phyloP scores from a whole-genome alignment of 2,113 vertebrate species.

The Limanda limanda region DNA sequence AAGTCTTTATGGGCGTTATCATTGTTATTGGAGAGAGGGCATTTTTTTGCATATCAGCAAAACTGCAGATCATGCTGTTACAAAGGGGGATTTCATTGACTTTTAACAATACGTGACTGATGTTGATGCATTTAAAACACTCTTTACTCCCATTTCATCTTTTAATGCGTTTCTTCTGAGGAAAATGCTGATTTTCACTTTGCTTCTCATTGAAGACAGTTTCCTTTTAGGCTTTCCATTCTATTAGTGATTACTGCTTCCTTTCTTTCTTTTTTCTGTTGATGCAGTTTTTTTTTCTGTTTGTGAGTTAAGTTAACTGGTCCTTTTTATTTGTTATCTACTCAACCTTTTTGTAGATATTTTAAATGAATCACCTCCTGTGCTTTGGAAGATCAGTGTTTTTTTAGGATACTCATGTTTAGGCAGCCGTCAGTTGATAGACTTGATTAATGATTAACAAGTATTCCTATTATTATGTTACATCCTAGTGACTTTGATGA shows the following conservation, averaged over 20 bases:
- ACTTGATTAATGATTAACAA: no score
- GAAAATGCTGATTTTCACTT: constrained; percentile 1
- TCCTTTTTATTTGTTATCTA: neutral
- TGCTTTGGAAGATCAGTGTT: neutral
- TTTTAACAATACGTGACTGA: constrained; percentile 20
- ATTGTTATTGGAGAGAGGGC: constrained; percentile 1
- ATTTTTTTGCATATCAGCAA: constrained; percentile 22
- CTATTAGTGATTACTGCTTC: neutral
- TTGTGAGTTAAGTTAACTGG: neutral
- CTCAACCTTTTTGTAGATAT: neutral
- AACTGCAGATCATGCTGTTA: neutral
- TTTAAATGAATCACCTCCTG: neutral
- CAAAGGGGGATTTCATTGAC: neutral
- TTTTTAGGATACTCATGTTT: neutral
- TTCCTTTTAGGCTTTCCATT: neutral
- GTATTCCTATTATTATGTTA: neutral
- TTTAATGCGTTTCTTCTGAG: constrained; percentile 4
- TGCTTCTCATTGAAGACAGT: neutral
- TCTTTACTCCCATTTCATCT: constrained; percentile 8
- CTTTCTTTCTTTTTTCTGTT: neutral
- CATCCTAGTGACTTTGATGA: neutral
- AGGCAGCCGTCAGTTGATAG: neutral
- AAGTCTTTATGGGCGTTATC: constrained; percentile 1
- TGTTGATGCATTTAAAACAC: constrained; percentile 1
- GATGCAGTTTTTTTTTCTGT: neutral